Conservation (phyloP, 2,113 vertebrate species). For the Chaetodon auriga region DNA sequence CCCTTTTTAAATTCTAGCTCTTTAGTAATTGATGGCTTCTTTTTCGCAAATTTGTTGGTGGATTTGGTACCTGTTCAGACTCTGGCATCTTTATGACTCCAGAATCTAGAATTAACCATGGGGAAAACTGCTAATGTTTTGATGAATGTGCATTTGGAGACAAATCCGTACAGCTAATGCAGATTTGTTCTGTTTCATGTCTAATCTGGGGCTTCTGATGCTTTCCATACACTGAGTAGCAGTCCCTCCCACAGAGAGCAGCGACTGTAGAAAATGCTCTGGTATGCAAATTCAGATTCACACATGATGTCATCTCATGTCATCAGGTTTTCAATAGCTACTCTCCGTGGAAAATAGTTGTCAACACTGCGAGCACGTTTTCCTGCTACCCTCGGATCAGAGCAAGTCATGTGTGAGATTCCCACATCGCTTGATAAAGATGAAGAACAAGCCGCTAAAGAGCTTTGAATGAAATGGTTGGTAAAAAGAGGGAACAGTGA, state of each 20-base stretch:
- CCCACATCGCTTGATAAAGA: constrained; percentile 11
- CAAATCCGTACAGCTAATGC: constrained; percentile 27
- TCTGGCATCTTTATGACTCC: constrained; percentile 4
- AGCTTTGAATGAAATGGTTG: not conserved
- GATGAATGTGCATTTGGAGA: constrained; percentile 36
- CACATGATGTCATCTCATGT: constrained; percentile 45
- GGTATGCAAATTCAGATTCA: constrained; percentile 53
- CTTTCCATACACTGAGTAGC: constrained; percentile 26
- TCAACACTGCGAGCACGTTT: constrained; percentile 17
- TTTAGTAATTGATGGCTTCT: not conserved
- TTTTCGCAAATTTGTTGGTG: not conserved
- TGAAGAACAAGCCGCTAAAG: not conserved
- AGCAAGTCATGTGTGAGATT: not conserved
- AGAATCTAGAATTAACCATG: constrained; percentile 15
- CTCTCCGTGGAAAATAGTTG: constrained; percentile 7
- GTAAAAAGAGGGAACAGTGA: accelerated
- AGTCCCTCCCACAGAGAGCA: constrained; percentile 1
- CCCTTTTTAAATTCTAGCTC: not conserved
- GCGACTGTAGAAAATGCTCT: constrained; percentile 30
- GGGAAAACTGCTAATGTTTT: constrained; percentile 17
- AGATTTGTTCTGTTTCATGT: constrained; percentile 54
- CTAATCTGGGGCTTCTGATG: constrained; percentile 41
- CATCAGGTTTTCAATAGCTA: constrained; percentile 14
- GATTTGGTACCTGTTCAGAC: constrained; percentile 7
- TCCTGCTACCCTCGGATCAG: not conserved